Evolutionary conservation across 2,797 vertebrate genomes (phyloP).

Genomic region (Neopelma chrysocephalum): DNA sequence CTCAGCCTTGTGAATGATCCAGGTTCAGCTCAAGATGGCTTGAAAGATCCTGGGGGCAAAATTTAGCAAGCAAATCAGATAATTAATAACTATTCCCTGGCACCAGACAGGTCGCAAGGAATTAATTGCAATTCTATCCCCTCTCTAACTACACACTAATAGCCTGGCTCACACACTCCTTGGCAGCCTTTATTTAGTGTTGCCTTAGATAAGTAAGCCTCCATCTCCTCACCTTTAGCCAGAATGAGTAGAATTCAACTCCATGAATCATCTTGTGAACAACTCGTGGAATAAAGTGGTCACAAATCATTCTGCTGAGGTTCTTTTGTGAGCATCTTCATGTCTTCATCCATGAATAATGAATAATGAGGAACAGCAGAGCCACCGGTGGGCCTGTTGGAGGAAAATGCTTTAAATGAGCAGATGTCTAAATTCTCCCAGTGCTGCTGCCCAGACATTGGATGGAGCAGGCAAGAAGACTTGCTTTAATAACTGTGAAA

Average conservation of each 20-base stretch:
- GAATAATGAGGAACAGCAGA: neutral
- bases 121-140: neutral
- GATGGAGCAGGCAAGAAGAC: neutral
- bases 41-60: neutral
- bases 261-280: constrained; percentile 21
- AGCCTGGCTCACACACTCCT: neutral
- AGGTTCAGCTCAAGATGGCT: neutral
- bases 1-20: neutral
- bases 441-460: neutral
- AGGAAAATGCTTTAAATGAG: neutral
- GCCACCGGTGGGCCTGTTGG: neutral
- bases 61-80: neutral
- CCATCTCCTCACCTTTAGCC: neutral
- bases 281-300: neutral
- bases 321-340: neutral
- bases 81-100: neutral
- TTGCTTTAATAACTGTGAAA: neutral
- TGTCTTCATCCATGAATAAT: neutral
- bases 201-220: neutral
- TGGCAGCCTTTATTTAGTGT: neutral
- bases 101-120: neutral
- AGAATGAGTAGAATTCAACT: neutral
- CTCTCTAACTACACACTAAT: neutral
- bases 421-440: neutral
- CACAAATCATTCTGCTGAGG: neutral